Base-by-base conservation (phyloP, 1,140 invertebrate species). In the Pissodes strobi region DNA sequence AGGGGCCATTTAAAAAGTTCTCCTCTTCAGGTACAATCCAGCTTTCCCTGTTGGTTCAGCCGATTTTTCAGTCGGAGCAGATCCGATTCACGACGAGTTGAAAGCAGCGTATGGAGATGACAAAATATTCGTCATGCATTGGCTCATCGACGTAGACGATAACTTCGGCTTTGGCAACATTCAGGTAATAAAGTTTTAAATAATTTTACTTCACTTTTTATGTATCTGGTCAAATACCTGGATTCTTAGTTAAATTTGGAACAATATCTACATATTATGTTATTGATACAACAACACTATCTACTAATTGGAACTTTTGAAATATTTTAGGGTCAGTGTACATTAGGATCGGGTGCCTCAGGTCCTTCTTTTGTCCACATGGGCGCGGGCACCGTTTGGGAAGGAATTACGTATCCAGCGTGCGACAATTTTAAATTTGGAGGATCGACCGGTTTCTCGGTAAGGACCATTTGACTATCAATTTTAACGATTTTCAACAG, bases 391-490 rank as follows among this genome's bases (percentile, higher is more conserved):
- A 25, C 18, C 18, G 34, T 56, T 17, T 67, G 43, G 45, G 53
- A 58, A 45, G 52, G 52, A 12, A 67, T 67, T n/a, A 62, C 66
- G 22, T 62, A 62, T 15, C 59, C 59, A 18, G 57, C 59, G 3
- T 67, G 66, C 21, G 66, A 67, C 19, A 38, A 46, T 25, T 58
- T 63, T 17, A 59, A 30, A 18, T 67, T 63, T 41, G 66, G 66
- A 17, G 52, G 45, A 12, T 2, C 17, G 1, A 37, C 23, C 34
- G 66, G 66, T 5, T 67, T 67, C 37, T 59, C 41, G 53, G 65
- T 59, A 59, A 46, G 41, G 0, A 53, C 6, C 3, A 39, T 30
- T 6, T 30, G 4, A 30, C 4, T 12, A 12, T 12, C 15, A 2
- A 12, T 38, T 12, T 3, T n/a, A 12, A 5, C 3, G 37, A n/a